phyloP scores from a whole-genome alignment of 2,113 vertebrate genomes.

The Cryptomyrus ogoouensis region DNA sequence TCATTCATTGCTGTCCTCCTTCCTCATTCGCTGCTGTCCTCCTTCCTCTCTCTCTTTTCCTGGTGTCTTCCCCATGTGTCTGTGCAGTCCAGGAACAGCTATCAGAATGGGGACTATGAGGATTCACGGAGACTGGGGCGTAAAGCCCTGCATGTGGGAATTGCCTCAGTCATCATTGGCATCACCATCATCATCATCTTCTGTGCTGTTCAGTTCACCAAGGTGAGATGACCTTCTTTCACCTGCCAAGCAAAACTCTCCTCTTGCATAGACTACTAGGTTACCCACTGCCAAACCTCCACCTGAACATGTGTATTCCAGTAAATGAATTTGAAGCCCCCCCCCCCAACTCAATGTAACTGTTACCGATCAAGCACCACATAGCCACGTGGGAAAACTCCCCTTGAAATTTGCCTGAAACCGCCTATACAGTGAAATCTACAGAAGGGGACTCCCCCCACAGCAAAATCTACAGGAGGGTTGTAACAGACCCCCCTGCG shows the following conservation, averaged over 20 bases:
- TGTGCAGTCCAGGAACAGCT: constrained; percentile 77
- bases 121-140: constrained; percentile 73
- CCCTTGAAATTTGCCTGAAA: background rate
- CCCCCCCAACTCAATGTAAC: background rate
- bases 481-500: background rate
- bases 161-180: constrained; percentile 79
- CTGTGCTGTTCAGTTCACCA: constrained; percentile 70
- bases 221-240: constrained; percentile 53
- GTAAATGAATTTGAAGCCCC: background rate
- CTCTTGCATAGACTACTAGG: too few species aligned
- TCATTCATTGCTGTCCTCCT: too few species aligned
- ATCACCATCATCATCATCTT: constrained; percentile 69
- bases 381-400: too few species aligned
- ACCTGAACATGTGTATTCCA: background rate
- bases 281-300: background rate
- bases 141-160: constrained; percentile 70
- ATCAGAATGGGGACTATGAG: constrained; percentile 73
- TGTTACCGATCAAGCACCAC: background rate
- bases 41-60: background rate
- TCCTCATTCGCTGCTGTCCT: too few species aligned
- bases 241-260: background rate
- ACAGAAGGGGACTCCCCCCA: background rate
- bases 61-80: background rate
- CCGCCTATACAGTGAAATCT: background rate
- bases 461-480: background rate